Evolutionary conservation across 2,113 vertebrate species (phyloP).

Genomic region (Vanacampus margaritifer): DNA sequence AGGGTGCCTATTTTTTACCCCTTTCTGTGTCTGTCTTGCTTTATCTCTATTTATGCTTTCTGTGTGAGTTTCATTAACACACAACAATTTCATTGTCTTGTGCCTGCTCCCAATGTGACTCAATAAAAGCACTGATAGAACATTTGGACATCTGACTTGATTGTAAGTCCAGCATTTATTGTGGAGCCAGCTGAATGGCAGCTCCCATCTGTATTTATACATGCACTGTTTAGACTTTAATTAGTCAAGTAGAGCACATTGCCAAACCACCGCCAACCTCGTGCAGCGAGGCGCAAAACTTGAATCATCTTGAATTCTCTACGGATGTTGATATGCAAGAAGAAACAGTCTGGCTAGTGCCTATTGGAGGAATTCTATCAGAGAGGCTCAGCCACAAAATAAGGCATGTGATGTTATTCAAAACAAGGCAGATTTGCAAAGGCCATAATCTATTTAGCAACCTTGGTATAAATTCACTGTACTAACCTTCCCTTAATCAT

Average conservation of each 20-base stretch:
- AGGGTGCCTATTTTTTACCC: conserved; percentile 24
- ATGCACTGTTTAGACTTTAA: conserved; percentile 65
- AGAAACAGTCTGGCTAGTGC: conserved; percentile 23
- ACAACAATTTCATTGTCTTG: background rate
- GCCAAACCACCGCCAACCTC: conserved; percentile 31
- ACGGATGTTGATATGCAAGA: conserved; percentile 18
- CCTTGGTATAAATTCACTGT: background rate
- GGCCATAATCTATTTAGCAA: conserved; percentile 1
- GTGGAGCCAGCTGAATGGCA: conserved; percentile 24
- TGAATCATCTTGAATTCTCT: conserved; percentile 20
- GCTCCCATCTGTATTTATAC: conserved; percentile 65
- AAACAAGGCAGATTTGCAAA: conserved; percentile 5
- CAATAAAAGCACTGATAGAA: conserved; percentile 12
- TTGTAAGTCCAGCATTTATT: conserved; percentile 41
- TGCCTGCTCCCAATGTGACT: conserved; percentile 15
- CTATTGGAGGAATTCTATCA: conserved; percentile 11
- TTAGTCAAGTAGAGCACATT: conserved; percentile 51
- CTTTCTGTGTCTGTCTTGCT: conserved; percentile 11
- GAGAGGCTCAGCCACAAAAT: conserved; percentile 3
- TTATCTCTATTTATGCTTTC: conserved; percentile 1
- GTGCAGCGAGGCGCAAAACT: conserved; percentile 28
- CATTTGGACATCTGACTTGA: conserved; percentile 27
- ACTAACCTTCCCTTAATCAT: conserved; percentile 3
- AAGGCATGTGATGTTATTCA: background rate
- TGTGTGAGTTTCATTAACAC: background rate